phyloP scores from a whole-genome alignment of 2,888 invertebrate species.

The Oeneis ivallda region DNA sequence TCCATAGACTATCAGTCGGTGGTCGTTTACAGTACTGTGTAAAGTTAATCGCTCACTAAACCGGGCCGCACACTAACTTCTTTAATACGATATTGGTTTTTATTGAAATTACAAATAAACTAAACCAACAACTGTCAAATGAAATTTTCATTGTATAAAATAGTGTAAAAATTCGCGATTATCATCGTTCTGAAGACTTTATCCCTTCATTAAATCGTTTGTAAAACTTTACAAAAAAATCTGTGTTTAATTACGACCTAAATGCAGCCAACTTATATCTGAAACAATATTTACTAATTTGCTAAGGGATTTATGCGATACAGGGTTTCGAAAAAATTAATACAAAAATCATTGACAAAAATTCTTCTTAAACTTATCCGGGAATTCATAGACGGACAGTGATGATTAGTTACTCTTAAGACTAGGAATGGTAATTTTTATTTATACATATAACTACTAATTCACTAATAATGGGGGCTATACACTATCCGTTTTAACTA shows the following conservation, averaged over 20 bases:
- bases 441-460: conserved; percentile 36
- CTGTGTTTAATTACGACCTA: neutral
- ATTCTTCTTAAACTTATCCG: conserved; percentile 32
- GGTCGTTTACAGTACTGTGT: neutral
- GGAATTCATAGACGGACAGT: conserved; percentile 59
- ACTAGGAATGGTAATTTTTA: conserved; percentile 49
- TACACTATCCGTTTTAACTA: conserved; percentile 5
- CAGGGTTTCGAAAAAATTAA: conserved; percentile 65
- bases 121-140: too few species aligned
- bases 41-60: neutral
- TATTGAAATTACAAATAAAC: neutral
- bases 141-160: too few species aligned
- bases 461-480: conserved; percentile 18
- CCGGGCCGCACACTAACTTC: neutral
- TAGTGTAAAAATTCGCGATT: too few species aligned
- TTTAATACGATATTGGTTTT: neutral
- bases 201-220: too few species aligned
- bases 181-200: too few species aligned
- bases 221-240: neutral
- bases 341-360: conserved; percentile 33
- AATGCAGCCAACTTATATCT: conserved; percentile 46
- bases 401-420: conserved; percentile 50
- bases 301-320: conserved; percentile 76
- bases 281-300: conserved; percentile 64
- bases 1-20: neutral